Base-by-base conservation (phyloP, 2,888 invertebrate genomes). In the Bellardia bayeri region DNA sequence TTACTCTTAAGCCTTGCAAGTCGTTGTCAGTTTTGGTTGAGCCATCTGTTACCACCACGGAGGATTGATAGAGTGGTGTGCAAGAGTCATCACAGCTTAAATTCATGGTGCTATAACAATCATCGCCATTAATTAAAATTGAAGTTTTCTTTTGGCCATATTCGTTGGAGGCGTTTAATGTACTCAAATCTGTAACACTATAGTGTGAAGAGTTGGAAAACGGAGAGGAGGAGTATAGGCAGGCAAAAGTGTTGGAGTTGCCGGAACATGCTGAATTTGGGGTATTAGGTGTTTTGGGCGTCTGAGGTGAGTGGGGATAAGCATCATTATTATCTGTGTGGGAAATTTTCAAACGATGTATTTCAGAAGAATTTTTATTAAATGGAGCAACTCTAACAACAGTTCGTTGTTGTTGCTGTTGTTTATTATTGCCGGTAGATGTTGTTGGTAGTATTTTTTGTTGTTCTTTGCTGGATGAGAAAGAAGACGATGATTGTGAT, bases 71-170 rank as follows among this genome's bases (percentile, higher is more conserved):
- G 89, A 96, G 94, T 14, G 96, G 96, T 81, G 95, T 95, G 11
- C 91, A 90, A 3, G 91, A 90, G 90, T 96, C 95, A 90, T 95
- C 95, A 76, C 88, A 88, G 90, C 95, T 96, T 2, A 96, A 96
- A 92, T 96, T 96, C 93, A 96, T 96, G 23, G 96, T 96, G 68
- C 96, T 96, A 91, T 96, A 97, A 93, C 95, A 97, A 94, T 95
- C 96, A 92, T 95, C 96, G 76, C 95, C 96, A 91, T 94, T 96
- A 91, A 97, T 97, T 94, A 96, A 94, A 90, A 97, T 96, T 14
- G 96, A 96, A 23, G 96, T 95, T 92, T 94, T 96, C 94, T 95
- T 95, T 90, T 95, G 94, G 14, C 89, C 87, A 66, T 82, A 85
- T 23, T 90, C 90, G 63, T 85, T 63, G 9, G 51, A 71, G 33